Base-by-base conservation (phyloP, 2,113 vertebrate genomes). In the Gnathonemus longibarbis region DNA sequence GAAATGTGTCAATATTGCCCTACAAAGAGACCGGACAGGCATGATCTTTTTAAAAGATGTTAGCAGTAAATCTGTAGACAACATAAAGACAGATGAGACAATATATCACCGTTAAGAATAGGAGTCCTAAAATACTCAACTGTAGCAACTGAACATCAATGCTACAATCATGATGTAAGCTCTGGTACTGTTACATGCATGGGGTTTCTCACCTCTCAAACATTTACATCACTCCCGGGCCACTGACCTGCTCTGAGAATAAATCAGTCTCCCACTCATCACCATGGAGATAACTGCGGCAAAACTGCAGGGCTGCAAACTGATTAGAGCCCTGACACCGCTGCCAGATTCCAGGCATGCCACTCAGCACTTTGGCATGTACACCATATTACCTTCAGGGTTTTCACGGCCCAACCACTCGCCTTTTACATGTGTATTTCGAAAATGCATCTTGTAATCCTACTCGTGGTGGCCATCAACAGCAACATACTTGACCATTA, bases 231-330 rank as follows among this genome's bases (percentile, higher is more conserved):
- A 74, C 27, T 89, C 88, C 46, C 19, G 24, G 15, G 45, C 52
- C 56, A 45, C 52, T 46, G 39, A 58, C 49, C 50, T 56, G 17
- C 27, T 52, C 88, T 80, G 70, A 89, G 31, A 46, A 89, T 17
- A 89, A 89, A 89, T 42, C 50, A 58, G 74, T 45, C 50, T 89
- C 53, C 35, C 77, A 84, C 35, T 83, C 52, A 89, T 89, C 77
- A 58, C 89, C 89, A 89, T 84, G 89, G 89, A 45, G 89, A 89
- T 89, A 84, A 27, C 50, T 46, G 74, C 35, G 13, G 74, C 88
- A n/a, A n/a, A n/a, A n/a, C n/a, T n/a, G n/a, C n/a, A 89, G 27
- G 52, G 52, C 74, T 31, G 31, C 89, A 45, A 39, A 19, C 77
- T 31, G 66, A 89, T n/a, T 89, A 19, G 27, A 50, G 7, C 31